Evolutionary conservation across 2,797 vertebrate genomes (phyloP).

Genomic region (Champsocephalus esox): DNA sequence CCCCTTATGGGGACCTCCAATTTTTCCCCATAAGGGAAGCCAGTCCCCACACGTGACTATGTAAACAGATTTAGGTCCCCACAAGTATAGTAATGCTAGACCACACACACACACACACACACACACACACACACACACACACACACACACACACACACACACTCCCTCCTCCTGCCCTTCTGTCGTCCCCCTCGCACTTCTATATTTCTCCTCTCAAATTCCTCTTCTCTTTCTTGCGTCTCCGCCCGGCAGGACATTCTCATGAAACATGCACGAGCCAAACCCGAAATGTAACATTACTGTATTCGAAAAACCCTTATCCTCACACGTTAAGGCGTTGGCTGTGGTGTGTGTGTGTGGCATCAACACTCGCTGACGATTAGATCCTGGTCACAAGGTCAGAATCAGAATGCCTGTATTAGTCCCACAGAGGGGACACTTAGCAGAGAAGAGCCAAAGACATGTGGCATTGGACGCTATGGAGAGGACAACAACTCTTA

Average conservation of each 20-base stretch:
- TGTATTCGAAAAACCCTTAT: constrained; percentile 63
- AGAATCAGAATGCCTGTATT: too few species aligned
- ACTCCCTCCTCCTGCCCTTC: constrained; percentile 37
- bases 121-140: constrained; percentile 6
- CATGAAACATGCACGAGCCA: constrained; percentile 80
- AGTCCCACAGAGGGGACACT: too few species aligned
- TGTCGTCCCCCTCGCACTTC: constrained; percentile 38
- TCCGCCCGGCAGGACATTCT: constrained; percentile 78
- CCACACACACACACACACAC: too few species aligned
- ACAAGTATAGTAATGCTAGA: too few species aligned
- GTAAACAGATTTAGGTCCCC: too few species aligned
- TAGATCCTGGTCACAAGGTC: constrained; percentile 42
- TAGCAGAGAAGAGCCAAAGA: too few species aligned
- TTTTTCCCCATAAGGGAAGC: too few species aligned
- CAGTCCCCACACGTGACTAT: too few species aligned
- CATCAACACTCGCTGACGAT: constrained; percentile 29
- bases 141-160: constrained; percentile 21
- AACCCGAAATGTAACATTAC: constrained; percentile 77
- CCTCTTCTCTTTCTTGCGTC: constrained; percentile 66
- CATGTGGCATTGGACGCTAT: constrained; percentile 34
- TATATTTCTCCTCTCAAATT: constrained; percentile 57
- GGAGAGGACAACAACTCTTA: constrained; percentile 57
- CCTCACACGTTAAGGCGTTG: constrained; percentile 52
- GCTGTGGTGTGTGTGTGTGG: constrained; percentile 25
- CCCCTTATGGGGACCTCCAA: too few species aligned